Conservation (phyloP, 2,113 vertebrate genomes). For the Lepus americanus region DNA sequence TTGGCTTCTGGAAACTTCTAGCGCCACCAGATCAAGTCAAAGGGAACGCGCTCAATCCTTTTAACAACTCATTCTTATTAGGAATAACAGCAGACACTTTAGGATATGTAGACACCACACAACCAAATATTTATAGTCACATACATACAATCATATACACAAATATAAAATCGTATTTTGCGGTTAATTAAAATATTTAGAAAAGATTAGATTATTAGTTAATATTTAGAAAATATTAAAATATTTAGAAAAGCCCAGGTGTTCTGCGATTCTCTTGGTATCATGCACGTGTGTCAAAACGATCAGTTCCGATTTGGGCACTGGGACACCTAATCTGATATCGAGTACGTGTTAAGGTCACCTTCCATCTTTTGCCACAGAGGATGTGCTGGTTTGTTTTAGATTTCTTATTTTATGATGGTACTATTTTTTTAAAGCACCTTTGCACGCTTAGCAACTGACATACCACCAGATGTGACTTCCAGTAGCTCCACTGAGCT, state of each 20-base stretch:
- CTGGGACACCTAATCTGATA: neutral
- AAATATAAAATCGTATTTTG: neutral
- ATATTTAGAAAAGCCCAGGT: neutral
- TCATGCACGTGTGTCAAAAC: neutral
- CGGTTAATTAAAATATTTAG: neutral
- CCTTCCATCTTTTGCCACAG: neutral
- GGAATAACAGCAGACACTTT: slow-evolving; percentile 24
- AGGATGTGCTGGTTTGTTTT: slow-evolving; percentile 31
- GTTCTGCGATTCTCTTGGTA: neutral
- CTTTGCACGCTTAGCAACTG: neutral
- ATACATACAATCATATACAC: neutral
- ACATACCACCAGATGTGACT: neutral
- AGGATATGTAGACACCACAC: neutral
- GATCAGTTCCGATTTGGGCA: neutral
- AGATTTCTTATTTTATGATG: slow-evolving; percentile 10
- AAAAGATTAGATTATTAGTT: neutral
- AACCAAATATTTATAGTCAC: neutral
- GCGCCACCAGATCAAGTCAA: neutral
- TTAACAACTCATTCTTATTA: slow-evolving; percentile 29
- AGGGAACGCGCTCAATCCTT: slow-evolving; percentile 27
- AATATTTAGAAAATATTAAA: neutral
- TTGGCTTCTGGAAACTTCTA: slow-evolving; percentile 5
- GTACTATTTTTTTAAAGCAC: slow-evolving; percentile 40
- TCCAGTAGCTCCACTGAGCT: neutral
- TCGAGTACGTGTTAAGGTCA: neutral